Percentiles rank a stretch among this genome's conserved stretches.
Conservation (phyloP, 2,797 vertebrate genomes). For the Syndactyla subalaris region DNA sequence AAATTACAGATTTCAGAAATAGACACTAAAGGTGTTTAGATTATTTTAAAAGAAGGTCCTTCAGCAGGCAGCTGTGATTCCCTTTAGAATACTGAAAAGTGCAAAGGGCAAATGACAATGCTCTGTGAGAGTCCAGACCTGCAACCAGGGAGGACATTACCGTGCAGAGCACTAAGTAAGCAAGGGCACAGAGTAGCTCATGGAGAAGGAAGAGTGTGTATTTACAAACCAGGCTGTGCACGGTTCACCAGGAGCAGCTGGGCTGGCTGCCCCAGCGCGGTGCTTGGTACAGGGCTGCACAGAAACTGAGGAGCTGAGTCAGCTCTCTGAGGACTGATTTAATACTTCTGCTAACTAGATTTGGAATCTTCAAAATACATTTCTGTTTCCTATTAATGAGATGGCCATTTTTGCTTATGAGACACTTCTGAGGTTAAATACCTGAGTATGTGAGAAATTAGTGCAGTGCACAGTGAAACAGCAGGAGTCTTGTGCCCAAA, state of each 20-base stretch:
- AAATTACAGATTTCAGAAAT: conserved; percentile 10
- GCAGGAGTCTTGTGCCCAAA: neutral
- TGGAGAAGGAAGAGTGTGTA: neutral
- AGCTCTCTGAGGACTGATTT: neutral
- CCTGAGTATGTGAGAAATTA: neutral
- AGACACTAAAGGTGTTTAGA: neutral
- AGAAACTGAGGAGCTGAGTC: neutral
- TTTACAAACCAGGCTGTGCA: neutral
- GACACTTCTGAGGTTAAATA: neutral
- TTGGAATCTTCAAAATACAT: neutral
- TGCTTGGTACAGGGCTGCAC: neutral
- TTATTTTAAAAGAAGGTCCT: conserved; percentile 15
- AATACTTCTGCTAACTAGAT: neutral
- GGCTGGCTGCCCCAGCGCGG: neutral
- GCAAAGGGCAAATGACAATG: neutral
- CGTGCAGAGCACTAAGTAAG: neutral
- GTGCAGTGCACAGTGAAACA: neutral
- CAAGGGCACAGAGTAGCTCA: neutral
- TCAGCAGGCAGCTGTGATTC: neutral
- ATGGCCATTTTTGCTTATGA: neutral
- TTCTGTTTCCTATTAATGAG: conserved; percentile 8
- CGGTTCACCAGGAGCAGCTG: accelerated
- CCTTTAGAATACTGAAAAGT: neutral
- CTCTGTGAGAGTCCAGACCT: neutral
- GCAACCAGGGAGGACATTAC: neutral